phyloP scores from a whole-genome alignment of 92 coral and sea anemone species.

The Epizoanthus stellaris region DNA sequence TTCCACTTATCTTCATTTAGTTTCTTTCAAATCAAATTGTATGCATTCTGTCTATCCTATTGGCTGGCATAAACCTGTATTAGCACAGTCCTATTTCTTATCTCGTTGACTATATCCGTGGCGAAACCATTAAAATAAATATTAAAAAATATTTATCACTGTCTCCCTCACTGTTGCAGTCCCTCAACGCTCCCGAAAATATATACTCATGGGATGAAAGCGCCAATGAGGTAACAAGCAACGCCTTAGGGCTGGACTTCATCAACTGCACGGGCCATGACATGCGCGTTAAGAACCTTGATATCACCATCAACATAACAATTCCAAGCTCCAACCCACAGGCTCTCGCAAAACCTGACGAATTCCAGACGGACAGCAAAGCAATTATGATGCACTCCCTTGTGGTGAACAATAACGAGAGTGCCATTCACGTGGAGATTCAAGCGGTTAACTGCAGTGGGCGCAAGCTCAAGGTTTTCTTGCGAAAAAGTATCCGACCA shows the following conservation, averaged over 20 bases:
- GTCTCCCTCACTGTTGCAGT: conserved; percentile 6
- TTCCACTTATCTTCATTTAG: too few species aligned
- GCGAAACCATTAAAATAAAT: too few species aligned
- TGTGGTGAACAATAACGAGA: conserved; percentile 53
- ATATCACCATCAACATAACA: conserved; percentile 61
- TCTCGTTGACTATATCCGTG: too few species aligned
- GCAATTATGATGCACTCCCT: conserved; percentile 61
- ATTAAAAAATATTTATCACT: background rate
- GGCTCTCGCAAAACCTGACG: conserved; percentile 6
- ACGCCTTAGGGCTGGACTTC: conserved; percentile 70
- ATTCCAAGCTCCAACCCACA: conserved; percentile 59
- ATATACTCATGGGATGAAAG: conserved; percentile 68
- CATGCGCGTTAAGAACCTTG: conserved; percentile 55
- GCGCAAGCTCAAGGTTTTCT: conserved; percentile 53
- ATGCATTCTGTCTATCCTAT: too few species aligned
- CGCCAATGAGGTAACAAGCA: conserved; percentile 62
- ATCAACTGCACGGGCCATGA: conserved; percentile 63
- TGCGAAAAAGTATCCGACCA: conserved; percentile 56
- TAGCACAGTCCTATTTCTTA: too few species aligned
- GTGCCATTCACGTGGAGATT: conserved; percentile 73
- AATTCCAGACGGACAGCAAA: conserved; percentile 48
- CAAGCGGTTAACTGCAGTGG: conserved; percentile 72
- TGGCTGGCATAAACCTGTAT: too few species aligned
- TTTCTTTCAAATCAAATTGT: too few species aligned
- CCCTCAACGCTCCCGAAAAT: conserved; percentile 33